Evolutionary conservation across 30 jellyfish, hydroid and myxozoan genomes (phyloP), one percentile per base, ranked within the genome.

Genomic region (Hydractinia echinata): DNA sequence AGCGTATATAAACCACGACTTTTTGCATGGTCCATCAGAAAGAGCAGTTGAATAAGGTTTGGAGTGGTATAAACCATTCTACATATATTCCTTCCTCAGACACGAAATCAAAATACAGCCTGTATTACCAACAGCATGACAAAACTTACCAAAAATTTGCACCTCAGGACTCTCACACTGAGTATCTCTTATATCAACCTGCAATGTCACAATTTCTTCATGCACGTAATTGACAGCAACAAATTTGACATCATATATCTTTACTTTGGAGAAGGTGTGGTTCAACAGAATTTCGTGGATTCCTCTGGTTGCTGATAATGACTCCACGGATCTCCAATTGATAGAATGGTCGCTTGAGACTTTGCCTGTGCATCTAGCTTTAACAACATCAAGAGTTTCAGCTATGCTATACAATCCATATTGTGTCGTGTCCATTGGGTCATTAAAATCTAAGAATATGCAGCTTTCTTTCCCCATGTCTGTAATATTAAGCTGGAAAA

Each of bases 231-330:
- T 64, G 74, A n/a, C 39, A 7, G 39, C 19, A 64, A n/a, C 10
- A 8, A 64, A 51, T 64, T 44, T 64, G 19, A 51, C 39, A 64
- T 7, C 4, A 64, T 64, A 64, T 64, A 6, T 64, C 1, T 44
- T n/a, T 64, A 6, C 39, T 7, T 44, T n/a, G 39, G 74, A 8
- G 74, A n/a, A 64, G 6, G 8, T 7, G 39, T 64, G 74, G 19
- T 13, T 7, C 74, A 64, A 51, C 7, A 51, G 19, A n/a, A 64
- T 64, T 44, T 64, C 39, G 39, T 64, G 74, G 72, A 84, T 53
- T 14, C 77, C 60, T 67, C 92, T 86, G 54, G 54, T 61, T 21
- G 83, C 86, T 60, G 85, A 67, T 70, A 84, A 15, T 11, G 86
- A 71, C 51, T 76, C 51, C 74, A 44, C 19, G 0, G 74, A 64